These are phyloP conservation scores for Cebidichthys violaceus DNA, from an alignment of 2,113 vertebrate species.

Conservation along the genomic window DNA sequence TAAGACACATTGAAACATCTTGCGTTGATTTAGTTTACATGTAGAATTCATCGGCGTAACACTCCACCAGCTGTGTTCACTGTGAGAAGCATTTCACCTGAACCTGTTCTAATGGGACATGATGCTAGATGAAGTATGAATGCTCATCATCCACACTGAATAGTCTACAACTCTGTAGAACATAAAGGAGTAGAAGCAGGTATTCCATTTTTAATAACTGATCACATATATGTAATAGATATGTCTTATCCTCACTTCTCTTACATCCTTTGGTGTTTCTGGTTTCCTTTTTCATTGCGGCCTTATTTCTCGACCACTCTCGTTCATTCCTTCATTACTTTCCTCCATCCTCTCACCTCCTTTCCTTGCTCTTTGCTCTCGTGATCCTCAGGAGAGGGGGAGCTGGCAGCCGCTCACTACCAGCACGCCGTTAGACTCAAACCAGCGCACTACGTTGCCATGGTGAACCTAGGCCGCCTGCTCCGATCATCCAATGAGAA, in stretches of 20 bases:
- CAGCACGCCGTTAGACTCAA: slow-evolving; percentile 91
- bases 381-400: slow-evolving; percentile 83
- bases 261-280: background rate
- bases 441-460: slow-evolving; percentile 93
- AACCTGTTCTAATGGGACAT: background rate
- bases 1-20: background rate
- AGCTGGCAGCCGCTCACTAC: slow-evolving; percentile 90
- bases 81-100: background rate
- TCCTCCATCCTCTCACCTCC: too few relatives aligned
- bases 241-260: background rate
- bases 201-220: background rate
- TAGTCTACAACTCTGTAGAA: background rate
- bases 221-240: background rate
- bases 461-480: slow-evolving; percentile 96
- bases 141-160: background rate
- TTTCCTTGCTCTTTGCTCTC: background rate
- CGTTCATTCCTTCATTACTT: background rate
- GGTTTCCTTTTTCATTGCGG: background rate
- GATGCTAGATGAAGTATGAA: background rate
- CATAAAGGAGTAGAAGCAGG: background rate
- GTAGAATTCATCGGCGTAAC: background rate
- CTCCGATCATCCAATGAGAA: slow-evolving; percentile 92
- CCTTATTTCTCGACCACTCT: background rate
- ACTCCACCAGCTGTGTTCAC: too few relatives aligned
- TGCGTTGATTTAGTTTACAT: background rate